These are phyloP conservation scores for Poeciliopsis occidentalis DNA, from an alignment of 2,113 vertebrate species.

Conservation along the genomic window DNA sequence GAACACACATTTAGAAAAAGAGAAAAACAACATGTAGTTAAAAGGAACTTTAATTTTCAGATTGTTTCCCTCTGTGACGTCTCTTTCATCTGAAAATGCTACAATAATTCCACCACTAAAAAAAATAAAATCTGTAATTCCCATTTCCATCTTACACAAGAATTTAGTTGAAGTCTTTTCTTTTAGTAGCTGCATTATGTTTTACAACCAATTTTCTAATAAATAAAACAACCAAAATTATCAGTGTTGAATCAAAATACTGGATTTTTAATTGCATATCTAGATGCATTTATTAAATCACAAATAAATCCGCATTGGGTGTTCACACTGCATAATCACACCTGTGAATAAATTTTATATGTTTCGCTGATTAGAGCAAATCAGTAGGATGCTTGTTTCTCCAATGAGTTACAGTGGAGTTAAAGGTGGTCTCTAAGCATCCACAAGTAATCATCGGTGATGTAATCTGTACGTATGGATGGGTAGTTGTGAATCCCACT, in stretches of 20 bases:
- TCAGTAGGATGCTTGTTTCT: slow-evolving; percentile 27
- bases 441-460: slow-evolving; percentile 26
- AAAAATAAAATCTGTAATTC: not conserved
- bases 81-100: slow-evolving; percentile 19
- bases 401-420: slow-evolving; percentile 17
- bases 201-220: slow-evolving; percentile 1
- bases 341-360: not conserved
- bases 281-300: not conserved
- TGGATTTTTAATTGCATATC: not conserved
- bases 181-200: not conserved
- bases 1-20: slow-evolving; percentile 14
- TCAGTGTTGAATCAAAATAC: not conserved
- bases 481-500: slow-evolving; percentile 14
- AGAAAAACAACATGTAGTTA: slow-evolving; percentile 45
- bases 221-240: not conserved
- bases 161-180: slow-evolving; percentile 1
- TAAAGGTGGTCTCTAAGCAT: slow-evolving; percentile 29
- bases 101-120: slow-evolving; percentile 35
- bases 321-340: slow-evolving; percentile 19
- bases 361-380: slow-evolving; percentile 2
- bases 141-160: slow-evolving; percentile 30
- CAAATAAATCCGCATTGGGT: slow-evolving; percentile 1
- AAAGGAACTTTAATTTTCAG: slow-evolving; percentile 26
- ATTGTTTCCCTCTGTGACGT: slow-evolving; percentile 41
- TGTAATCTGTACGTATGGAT: slow-evolving; percentile 39